Evolutionary conservation across 2,888 invertebrate genomes (phyloP).

Genomic region (Eupithecia exiguata): DNA sequence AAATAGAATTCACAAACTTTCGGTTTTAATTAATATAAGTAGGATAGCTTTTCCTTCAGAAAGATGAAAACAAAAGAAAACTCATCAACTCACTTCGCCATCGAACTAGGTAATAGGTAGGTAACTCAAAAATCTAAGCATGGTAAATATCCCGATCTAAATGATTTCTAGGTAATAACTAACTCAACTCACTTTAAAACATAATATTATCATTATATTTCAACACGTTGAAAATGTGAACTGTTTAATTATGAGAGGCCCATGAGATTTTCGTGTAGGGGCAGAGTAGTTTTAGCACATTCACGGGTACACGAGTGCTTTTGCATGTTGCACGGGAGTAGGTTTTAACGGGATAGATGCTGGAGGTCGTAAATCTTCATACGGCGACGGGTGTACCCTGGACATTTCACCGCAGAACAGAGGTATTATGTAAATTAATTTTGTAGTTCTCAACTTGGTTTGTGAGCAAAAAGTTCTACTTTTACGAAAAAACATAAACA

Average conservation of each 20-base stretch:
- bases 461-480: background rate
- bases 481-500: background rate
- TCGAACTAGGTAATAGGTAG: background rate
- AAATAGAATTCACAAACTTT: too few species aligned
- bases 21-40: too few species aligned
- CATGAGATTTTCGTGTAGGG: constrained; percentile 38
- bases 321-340: constrained; percentile 73
- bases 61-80: background rate
- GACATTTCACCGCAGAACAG: constrained; percentile 38
- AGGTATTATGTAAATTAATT: constrained; percentile 30
- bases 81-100: background rate
- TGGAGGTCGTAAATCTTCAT: constrained; percentile 68
- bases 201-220: background rate
- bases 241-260: constrained; percentile 34
- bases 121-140: background rate
- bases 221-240: background rate
- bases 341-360: constrained; percentile 72
- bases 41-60: background rate
- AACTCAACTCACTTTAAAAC: background rate
- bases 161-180: too few species aligned
- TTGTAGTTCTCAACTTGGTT: constrained; percentile 20
- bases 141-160: too few species aligned
- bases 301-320: constrained; percentile 67
- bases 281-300: constrained; percentile 47
- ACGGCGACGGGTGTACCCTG: constrained; percentile 57